Evolutionary conservation across 2,888 invertebrate species (phyloP), one percentile per base, ranked within the genome.

Genomic region (Ichneumoninae sp.): DNA sequence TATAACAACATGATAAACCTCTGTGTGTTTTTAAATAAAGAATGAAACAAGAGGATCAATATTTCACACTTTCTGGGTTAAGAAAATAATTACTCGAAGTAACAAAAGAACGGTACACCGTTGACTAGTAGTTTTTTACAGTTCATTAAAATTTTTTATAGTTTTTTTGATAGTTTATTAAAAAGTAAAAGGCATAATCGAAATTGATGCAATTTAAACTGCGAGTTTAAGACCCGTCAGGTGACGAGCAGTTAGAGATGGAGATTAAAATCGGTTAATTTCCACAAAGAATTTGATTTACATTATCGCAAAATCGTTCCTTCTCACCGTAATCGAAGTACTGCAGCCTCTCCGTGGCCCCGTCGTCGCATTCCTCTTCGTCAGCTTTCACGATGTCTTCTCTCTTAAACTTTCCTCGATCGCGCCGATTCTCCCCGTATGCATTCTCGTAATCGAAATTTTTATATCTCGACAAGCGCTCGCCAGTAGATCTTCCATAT

Each of bases 241-340:
- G 13, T 13, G 13, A 44, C 4, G 13, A 44, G 44, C 10, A 13
- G 13, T 44, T 44, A 44, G 13, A 44, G 3, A 5, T 44, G 44
- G 44, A 44, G 3, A 13, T 13, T 16, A 47, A 47, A 47, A 16
- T 47, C 44, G 16, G 16, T 47, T 54, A 7, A 19, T 54, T 54
- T 54, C 5, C 6, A 19, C 8, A 7, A 19, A 54, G 8, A 30
- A 30, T 33, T 33, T 16, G 13, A 62, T 62, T 16, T 22, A 1
- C 33, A 26, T 33, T 13, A 30, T 62, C 26, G 13, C 60, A 33
- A 62, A 16, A 16, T 13, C 44, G 13, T 16, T 16, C 44, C 44
- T 68, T 77, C 90, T 91, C 89, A 91, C 90, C 91, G 84, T 91
- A 91, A 87, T 91, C 91, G 54, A 82, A 81, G 87, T 88, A 91